These are phyloP conservation scores for Pithecia hirsuta DNA, from an alignment of 2,797 vertebrate genomes.

Conservation along the genomic window DNA sequence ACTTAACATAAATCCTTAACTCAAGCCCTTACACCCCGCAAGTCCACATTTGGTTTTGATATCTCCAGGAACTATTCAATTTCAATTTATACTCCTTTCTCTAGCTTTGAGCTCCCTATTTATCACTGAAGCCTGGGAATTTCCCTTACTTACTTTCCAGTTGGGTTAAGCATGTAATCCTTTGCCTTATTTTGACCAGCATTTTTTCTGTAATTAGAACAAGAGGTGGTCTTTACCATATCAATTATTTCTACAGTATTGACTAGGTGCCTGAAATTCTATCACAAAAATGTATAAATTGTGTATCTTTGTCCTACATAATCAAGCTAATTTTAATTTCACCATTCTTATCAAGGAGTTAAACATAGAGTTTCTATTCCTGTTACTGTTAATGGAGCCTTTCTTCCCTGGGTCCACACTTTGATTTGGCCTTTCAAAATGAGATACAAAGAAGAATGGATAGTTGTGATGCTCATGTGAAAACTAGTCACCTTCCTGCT, in stretches of 20 bases:
- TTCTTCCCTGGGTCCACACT: neutral
- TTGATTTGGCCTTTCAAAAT: constrained; percentile 43
- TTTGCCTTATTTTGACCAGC: neutral
- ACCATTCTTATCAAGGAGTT: neutral
- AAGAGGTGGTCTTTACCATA: neutral
- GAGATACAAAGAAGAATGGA: neutral
- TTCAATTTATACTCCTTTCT: neutral
- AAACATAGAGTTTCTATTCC: neutral
- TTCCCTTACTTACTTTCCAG: neutral
- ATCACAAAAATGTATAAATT: constrained; percentile 27
- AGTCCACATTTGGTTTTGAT: neutral
- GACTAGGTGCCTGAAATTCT: neutral
- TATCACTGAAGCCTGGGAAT: neutral
- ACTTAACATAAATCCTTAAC: constrained; percentile 17
- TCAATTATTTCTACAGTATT: neutral
- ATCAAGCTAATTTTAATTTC: constrained; percentile 28
- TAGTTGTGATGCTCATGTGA: constrained; percentile 25
- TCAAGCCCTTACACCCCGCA: neutral
- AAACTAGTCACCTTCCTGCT: constrained; percentile 30
- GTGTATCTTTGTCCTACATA: neutral
- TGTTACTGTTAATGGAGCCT: constrained; percentile 10
- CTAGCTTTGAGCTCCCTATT: constrained; percentile 19
- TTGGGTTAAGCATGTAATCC: neutral
- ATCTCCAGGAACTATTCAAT: neutral
- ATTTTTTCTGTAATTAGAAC: constrained; percentile 3